Evolutionary conservation across 2,113 vertebrate genomes (phyloP).

Genomic region (Lepus timidus): DNA sequence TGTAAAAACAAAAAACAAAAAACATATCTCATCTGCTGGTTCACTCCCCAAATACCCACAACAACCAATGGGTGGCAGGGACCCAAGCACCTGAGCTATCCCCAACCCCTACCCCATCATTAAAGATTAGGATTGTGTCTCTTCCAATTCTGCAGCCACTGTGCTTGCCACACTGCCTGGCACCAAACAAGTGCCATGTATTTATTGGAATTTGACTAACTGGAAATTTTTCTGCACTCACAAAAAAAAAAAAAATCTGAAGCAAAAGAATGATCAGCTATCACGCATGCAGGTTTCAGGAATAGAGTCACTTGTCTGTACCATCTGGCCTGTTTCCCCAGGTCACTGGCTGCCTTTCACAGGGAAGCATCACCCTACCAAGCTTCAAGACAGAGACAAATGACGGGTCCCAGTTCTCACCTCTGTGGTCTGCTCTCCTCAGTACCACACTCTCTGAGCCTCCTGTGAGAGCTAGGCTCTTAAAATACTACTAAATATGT

Average conservation of each 20-base stretch:
- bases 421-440: background rate
- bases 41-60: no score
- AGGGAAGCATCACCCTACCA: background rate
- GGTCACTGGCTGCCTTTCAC: slow-evolving; percentile 29
- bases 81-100: no score
- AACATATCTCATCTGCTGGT: no score
- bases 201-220: slow-evolving; percentile 31
- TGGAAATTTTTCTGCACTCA: background rate
- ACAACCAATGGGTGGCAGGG: no score
- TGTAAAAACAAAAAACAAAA: no score
- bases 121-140: background rate
- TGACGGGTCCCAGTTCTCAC: background rate
- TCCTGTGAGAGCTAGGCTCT: slow-evolving; percentile 17
- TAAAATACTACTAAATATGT: slow-evolving; percentile 67
- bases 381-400: background rate
- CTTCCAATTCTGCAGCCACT: background rate
- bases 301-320: background rate
- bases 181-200: background rate
- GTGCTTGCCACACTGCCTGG: background rate
- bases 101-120: no score
- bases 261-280: background rate
- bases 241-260: background rate
- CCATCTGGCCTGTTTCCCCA: background rate
- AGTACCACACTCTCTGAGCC: background rate
- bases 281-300: background rate